These are phyloP conservation scores for Boloria selene DNA, from an alignment of 2,888 invertebrate genomes.

Conservation along the genomic window DNA sequence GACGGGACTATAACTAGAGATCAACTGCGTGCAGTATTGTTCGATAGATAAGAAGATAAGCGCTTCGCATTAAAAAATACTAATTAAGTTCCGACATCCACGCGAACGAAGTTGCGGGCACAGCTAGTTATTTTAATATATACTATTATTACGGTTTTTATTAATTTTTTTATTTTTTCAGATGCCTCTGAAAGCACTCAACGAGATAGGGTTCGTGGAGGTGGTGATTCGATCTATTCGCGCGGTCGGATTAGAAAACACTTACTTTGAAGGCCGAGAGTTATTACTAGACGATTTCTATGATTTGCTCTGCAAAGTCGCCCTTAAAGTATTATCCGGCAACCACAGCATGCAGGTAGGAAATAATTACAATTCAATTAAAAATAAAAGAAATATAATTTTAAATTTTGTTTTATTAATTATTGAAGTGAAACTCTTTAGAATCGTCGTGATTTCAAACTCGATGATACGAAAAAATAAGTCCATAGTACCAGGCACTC, in stretches of 20 bases:
- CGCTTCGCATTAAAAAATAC: no score
- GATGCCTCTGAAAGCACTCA: slow-evolving; percentile 62
- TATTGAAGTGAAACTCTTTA: background rate
- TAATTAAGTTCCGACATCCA: no score
- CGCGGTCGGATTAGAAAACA: slow-evolving; percentile 50
- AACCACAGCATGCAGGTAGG: slow-evolving; percentile 65
- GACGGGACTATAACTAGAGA: no score
- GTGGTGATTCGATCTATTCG: slow-evolving; percentile 63
- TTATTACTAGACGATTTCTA: slow-evolving; percentile 61
- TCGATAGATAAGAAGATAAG: no score
- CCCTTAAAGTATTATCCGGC: slow-evolving; percentile 57
- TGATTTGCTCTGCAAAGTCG: slow-evolving; percentile 58
- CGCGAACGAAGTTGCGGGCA: no score
- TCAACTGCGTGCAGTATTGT: no score
- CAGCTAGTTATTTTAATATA: no score
- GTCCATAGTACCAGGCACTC: no score
- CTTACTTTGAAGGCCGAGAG: slow-evolving; percentile 58
- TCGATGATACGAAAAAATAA: no score
- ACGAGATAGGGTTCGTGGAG: slow-evolving; percentile 63
- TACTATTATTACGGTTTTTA: background rate
- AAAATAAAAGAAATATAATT: background rate
- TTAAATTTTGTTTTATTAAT: background rate
- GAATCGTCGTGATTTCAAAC: no score
- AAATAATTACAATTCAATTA: background rate
- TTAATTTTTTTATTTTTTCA: slow-evolving; percentile 35